Evolutionary conservation across 1,140 invertebrate genomes (phyloP).

Genomic region (Penaeus indicus): DNA sequence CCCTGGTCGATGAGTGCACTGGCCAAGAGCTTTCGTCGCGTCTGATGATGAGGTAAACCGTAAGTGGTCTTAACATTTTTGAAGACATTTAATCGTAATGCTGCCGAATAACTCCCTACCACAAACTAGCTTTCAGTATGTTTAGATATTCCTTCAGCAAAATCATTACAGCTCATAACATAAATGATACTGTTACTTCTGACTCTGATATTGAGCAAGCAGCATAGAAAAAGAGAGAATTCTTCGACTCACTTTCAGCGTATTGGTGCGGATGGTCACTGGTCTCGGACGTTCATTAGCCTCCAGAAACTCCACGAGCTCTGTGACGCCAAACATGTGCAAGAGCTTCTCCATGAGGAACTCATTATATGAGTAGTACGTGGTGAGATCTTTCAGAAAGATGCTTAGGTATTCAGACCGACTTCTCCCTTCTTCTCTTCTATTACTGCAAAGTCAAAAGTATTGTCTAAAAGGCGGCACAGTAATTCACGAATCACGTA

Average conservation of each 20-base stretch:
- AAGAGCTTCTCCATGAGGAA: conserved; percentile 96
- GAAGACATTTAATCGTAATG: too few species aligned
- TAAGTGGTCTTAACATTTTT: too few species aligned
- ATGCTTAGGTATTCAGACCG: conserved; percentile 87
- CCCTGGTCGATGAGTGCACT: conserved; percentile 92
- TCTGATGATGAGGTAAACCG: conserved; percentile 41
- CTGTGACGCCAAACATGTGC: conserved; percentile 90
- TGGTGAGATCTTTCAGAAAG: conserved; percentile 87
- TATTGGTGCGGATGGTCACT: conserved; percentile 95
- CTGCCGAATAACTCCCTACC: too few species aligned
- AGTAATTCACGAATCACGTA: background rate
- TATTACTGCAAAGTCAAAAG: conserved; percentile 33
- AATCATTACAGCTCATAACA: too few species aligned
- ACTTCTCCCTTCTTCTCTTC: conserved; percentile 72
- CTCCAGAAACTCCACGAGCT: conserved; percentile 95
- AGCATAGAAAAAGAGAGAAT: too few species aligned
- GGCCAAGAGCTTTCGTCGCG: conserved; percentile 63
- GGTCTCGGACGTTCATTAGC: conserved; percentile 96
- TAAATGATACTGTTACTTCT: too few species aligned
- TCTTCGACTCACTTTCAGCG: conserved; percentile 89
- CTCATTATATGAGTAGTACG: conserved; percentile 97
- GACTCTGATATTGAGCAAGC: too few species aligned
- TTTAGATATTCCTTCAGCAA: too few species aligned
- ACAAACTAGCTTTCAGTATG: too few species aligned
- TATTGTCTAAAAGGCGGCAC: background rate